These are phyloP conservation scores for Nannobrachium achirus DNA, from an alignment of 2,113 vertebrate species.

Conservation along the genomic window DNA sequence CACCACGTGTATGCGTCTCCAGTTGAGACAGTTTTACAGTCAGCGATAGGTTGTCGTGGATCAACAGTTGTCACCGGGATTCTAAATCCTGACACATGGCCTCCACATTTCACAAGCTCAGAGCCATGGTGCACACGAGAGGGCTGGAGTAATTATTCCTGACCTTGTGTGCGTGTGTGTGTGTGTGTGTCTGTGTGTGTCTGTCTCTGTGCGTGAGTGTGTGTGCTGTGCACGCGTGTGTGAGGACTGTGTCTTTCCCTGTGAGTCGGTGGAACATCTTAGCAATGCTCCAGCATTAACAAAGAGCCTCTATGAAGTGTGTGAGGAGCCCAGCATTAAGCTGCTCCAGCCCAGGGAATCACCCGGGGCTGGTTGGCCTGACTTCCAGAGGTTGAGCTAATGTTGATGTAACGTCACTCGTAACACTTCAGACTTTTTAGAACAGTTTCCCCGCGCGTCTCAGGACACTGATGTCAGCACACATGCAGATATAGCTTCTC, in stretches of 20 bases:
- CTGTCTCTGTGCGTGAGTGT: not conserved
- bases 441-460: constrained; percentile 17
- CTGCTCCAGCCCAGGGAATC: constrained; percentile 57
- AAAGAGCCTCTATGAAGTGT: constrained; percentile 56
- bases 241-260: constrained; percentile 26
- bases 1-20: too few species aligned
- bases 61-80: constrained; percentile 65
- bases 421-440: constrained; percentile 39
- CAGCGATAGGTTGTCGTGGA: constrained; percentile 48
- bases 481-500: constrained; percentile 6
- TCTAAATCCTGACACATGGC: constrained; percentile 69
- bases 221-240: not conserved
- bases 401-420: constrained; percentile 68
- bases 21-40: constrained; percentile 45
- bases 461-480: constrained; percentile 16
- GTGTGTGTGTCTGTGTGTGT: not conserved
- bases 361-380: constrained; percentile 56
- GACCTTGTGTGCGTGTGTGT: not conserved
- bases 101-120: constrained; percentile 69
- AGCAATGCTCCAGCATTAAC: constrained; percentile 46
- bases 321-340: constrained; percentile 45
- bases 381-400: constrained; percentile 50
- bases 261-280: constrained; percentile 55
- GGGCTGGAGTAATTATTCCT: constrained; percentile 47
- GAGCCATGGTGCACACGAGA: constrained; percentile 19